phyloP scores from a whole-genome alignment of 2,113 vertebrate genomes.

The Trematomus loennbergii region DNA sequence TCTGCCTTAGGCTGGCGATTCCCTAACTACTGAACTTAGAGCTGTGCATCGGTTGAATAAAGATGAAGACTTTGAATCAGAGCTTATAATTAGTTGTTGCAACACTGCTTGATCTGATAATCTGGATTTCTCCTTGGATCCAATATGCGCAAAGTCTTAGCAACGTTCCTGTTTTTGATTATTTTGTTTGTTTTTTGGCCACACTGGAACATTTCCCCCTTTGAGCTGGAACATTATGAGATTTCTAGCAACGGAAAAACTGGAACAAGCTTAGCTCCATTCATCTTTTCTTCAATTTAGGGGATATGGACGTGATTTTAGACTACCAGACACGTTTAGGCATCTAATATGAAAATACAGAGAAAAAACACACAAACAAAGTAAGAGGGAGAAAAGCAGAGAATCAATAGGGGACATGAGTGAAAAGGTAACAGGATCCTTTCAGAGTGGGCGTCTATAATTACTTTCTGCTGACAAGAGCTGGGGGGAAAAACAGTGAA shows the following conservation, averaged over 20 bases:
- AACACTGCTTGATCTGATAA: constrained; percentile 40
- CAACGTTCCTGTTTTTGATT: constrained; percentile 22
- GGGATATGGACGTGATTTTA: constrained; percentile 54
- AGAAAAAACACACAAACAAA: constrained; percentile 41
- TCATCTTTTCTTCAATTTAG: constrained; percentile 75
- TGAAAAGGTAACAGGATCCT: constrained; percentile 58
- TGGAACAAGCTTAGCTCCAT: constrained; percentile 49
- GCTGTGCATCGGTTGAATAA: constrained; percentile 11
- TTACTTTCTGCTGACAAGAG: constrained; percentile 63
- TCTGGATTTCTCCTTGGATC: constrained; percentile 54
- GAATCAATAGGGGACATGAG: constrained; percentile 57
- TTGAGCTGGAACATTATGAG: constrained; percentile 30
- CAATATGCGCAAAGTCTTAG: constrained; percentile 40
- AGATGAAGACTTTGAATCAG: constrained; percentile 20
- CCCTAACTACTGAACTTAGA: constrained; percentile 6
- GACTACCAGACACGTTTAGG: constrained; percentile 14
- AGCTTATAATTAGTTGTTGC: constrained; percentile 55
- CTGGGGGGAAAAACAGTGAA: constrained; percentile 28
- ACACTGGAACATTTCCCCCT: no score
- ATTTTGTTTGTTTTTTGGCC: constrained; percentile 7
- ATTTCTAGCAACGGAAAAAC: constrained; percentile 51
- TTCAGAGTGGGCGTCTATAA: constrained; percentile 73
- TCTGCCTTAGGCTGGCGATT: background rate
- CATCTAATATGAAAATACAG: constrained; percentile 40
- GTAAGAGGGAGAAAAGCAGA: constrained; percentile 14